Evolutionary conservation across 1,140 invertebrate genomes (phyloP), one percentile per base, ranked within the genome.

Genomic region (Anastatus disparis): DNA sequence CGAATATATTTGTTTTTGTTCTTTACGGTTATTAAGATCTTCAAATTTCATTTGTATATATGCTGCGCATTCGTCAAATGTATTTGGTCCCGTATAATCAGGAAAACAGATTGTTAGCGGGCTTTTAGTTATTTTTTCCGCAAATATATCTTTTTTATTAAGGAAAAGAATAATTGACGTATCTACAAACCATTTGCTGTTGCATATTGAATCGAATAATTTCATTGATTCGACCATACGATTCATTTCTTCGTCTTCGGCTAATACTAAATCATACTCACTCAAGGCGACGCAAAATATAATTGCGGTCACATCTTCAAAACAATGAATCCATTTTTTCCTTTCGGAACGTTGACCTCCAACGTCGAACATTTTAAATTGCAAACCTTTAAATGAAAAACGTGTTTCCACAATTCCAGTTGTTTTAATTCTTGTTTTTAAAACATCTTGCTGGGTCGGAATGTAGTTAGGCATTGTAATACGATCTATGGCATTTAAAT

Each of bases 321-420:
- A 98, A 87, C 96, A 98, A 82, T 98, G 96, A 79, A 98, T 98
- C 96, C 96, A 97, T 82, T 97, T 97, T 85, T 97, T 97, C 66
- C 96, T 87, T 83, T 97, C 96, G 12, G 95, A 97, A 77, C 96
- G 86, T 84, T 97, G 95, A 68, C 95, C 95, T 73, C 95, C 95
- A 66, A 97, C 95, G 86, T 97, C 95, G 84, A 97, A 96, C 89
- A 97, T 93, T 93, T 95, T 95, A 82, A 97, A 97, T 86, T 96
- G 92, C 61, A 97, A 86, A 76, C 94, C 93, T 86, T 97, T 97
- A 84, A 95, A 97, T 38, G 91, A 93, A 82, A 97, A 97, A 79
- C 97, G 93, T 29, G 95, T 96, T 86, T 97, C 96, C 27, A 97
- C 94, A 78, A 97, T 97, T 72, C 95, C 95, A 20, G 95, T 97